Evolutionary conservation across 2,113 vertebrate species (phyloP), one percentile per base, ranked within the genome.

Genomic region (Taxidea taxus): DNA sequence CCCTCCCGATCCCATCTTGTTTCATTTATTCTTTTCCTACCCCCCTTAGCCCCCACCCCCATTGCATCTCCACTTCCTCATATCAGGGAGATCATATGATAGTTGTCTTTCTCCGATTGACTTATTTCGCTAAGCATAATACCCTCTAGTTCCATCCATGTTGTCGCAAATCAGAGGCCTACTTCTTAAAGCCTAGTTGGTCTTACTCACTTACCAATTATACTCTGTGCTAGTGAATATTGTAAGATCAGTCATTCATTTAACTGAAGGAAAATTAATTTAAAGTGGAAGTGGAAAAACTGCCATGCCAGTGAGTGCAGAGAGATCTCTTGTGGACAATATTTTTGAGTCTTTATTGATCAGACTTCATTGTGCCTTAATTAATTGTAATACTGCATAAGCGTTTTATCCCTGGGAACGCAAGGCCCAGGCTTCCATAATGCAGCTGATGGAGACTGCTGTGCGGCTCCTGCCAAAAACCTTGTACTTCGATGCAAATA

Each of bases 341-440:
- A 92, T 95, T 95, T 96, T 96, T 97, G 96, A 98, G 91, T 96
- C 82, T 4, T 94, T 95, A 97, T 98, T 96, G 97, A 98, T 98
- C 95, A 94, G 92, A 94, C 60, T 97, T 97, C 94, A 72, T 89
- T 96, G 94, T 90, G 93, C 87, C 84, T 97, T 96, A 98, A 97
- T 96, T 97, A 96, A 90, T 93, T 83, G 84, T 94, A 95, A 94
- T 96, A 91, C 75, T 88, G 47, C 93, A 88, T 84, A 84, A 97
- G 83, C 93, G 91, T 97, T 95, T 97, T 87, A 96, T 97, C 81
- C 49, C 72, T 91, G 88, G 60, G 75, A 95, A 93, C 25, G 56
- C 42, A 91, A 86, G 95, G 62, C 80, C 68, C 74, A n/a, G 91
- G 15, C 92, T 92, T 97, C 56, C 80, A 84, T 95, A 95, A 94